Conservation (phyloP, 2,888 invertebrate species). For the Synergus laeviventris region DNA sequence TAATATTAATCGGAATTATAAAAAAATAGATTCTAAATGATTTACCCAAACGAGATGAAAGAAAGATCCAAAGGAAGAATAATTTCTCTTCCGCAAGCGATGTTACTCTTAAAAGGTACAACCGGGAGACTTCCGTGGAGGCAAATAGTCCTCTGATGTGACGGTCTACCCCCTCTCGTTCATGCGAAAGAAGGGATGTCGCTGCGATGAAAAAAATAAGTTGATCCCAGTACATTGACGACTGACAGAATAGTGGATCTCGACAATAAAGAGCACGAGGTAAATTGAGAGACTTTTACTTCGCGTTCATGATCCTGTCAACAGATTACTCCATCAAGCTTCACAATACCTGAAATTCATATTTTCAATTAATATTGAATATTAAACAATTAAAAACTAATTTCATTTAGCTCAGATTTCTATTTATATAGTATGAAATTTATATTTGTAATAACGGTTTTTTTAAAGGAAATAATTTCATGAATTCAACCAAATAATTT, state of each 20-base stretch:
- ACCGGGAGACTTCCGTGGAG: constrained; percentile 20
- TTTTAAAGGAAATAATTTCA: too few species aligned
- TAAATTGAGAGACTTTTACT: constrained; percentile 35
- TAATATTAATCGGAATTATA: neutral
- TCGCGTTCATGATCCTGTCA: neutral
- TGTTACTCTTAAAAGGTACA: constrained; percentile 34
- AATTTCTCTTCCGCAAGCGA: constrained; percentile 28
- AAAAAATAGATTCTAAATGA: neutral
- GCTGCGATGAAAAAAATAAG: constrained; percentile 26
- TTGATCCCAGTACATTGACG: constrained; percentile 23
- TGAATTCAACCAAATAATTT: too few species aligned
- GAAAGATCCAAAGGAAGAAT: constrained; percentile 20
- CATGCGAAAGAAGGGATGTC: constrained; percentile 40
- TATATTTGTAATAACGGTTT: too few species aligned
- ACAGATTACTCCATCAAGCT: neutral
- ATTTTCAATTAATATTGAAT: neutral
- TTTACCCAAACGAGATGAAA: constrained; percentile 35
- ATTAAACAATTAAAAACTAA: neutral
- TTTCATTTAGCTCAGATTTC: neutral
- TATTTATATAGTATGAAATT: too few species aligned
- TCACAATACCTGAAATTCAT: neutral
- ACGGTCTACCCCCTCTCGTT: constrained; percentile 41
- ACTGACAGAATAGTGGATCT: constrained; percentile 26
- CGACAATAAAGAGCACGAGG: constrained; percentile 2
- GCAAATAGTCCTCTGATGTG: constrained; percentile 26